Evolutionary conservation across 2,797 vertebrate species (phyloP), one percentile per base, ranked within the genome.

Genomic region (Rallus crepitans): DNA sequence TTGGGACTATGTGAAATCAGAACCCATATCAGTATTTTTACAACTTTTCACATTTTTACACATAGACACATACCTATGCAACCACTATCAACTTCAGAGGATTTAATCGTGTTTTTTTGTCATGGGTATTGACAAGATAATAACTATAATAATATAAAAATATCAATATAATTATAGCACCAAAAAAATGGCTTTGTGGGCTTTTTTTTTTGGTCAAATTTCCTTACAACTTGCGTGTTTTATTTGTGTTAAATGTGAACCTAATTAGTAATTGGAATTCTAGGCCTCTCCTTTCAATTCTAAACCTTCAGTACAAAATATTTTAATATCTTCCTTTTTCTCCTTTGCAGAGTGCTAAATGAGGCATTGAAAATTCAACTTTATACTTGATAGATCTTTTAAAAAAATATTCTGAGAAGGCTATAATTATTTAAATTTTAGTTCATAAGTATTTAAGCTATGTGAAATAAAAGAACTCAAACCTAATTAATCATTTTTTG

Each of bases 361-460:
- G 89, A 97, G 86, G 90, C 91, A 94, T 87, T 89, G 55, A 73
- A 94, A 96, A 96, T 95, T 91, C 92, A 83, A 65, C 70, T 80
- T 96, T 87, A 89, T 68, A 75, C 18, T 90, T 85, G 68, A 94
- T 42, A 88, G 61, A 7, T 48, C 70, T 95, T 96, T 90, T 66
- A 63, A 90, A 59, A 94, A 97, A 94, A 85, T 96, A 93, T 82
- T 87, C 33, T 16, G 48, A 89, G 76, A 95, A 93, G 42, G 35
- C 55, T 96, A 76, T 95, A 96, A 96, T 98, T 97, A 97, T 89
- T 97, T 96, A 96, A 96, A 97, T 97, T 96, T 81, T 85, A 94
- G 81, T 96, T 95, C 72, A 17, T 87, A 94, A 95, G 87, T 87
- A 96, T 93, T 96, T 78, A 77, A 97, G 89, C 77, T 89, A 48